phyloP scores from a whole-genome alignment of 37 sponge, comb jelly and placozoan species.

The Geodia barretti region DNA sequence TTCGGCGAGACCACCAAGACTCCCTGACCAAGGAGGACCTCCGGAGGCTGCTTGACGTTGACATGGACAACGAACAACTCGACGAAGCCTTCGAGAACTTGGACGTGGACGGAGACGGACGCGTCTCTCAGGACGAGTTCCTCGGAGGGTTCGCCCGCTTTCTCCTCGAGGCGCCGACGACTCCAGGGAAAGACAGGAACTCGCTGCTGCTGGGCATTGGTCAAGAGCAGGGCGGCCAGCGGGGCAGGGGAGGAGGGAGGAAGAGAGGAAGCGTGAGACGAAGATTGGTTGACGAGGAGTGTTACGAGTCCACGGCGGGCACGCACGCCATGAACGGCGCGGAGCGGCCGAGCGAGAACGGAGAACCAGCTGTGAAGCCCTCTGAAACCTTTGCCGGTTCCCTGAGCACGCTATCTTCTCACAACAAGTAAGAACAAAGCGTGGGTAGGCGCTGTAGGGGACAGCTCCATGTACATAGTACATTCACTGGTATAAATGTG shows the following conservation, averaged over 20 bases:
- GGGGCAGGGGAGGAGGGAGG: not conserved
- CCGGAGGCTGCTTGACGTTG: conserved; percentile 1
- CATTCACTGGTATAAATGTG: not conserved
- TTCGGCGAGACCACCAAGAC: conserved; percentile 46
- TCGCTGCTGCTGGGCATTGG: not conserved
- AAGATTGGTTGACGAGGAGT: conserved; percentile 7
- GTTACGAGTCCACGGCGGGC: not conserved
- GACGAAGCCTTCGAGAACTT: conserved; percentile 65
- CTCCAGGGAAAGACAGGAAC: not conserved
- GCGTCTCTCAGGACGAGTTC: conserved; percentile 61
- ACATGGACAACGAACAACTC: conserved; percentile 16
- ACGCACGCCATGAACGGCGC: too few relatives aligned
- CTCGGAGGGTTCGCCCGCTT: conserved; percentile 64
- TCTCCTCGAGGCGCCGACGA: conserved; percentile 36
- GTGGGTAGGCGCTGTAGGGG: too few relatives aligned
- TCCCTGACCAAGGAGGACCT: conserved; percentile 70
- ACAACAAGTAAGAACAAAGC: conserved; percentile 27
- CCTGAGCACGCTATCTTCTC: conserved; percentile 23
- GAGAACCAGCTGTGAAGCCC: not conserved
- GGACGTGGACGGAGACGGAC: conserved; percentile 65
- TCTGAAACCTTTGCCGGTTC: conserved; percentile 13
- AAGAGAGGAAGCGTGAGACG: not conserved
- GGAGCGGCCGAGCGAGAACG: not conserved
- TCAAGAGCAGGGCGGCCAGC: not conserved
- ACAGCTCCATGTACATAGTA: too few relatives aligned